Conservation (phyloP, 2,113 vertebrate genomes). For the Platycercus adscitus region DNA sequence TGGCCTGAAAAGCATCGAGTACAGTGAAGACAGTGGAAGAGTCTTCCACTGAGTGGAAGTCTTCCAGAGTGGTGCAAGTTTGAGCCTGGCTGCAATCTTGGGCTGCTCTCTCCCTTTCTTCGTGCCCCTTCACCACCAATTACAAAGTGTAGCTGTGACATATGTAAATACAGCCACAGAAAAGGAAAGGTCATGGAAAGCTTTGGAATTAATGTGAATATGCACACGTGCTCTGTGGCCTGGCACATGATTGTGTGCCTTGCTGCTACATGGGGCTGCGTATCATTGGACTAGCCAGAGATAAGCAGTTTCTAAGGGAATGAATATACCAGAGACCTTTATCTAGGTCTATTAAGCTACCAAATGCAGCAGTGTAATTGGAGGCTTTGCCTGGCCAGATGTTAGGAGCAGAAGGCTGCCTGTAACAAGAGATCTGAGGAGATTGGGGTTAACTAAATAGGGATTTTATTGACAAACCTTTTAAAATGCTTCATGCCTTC, state of each 20-base stretch:
- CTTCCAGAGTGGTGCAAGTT: accelerated
- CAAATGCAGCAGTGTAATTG: conserved; percentile 10
- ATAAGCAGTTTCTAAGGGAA: conserved; percentile 27
- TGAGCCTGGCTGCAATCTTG: accelerated
- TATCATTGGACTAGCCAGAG: neutral
- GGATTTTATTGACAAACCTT: conserved; percentile 56
- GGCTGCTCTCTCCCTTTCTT: neutral
- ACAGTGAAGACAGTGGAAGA: neutral
- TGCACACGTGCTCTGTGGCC: neutral
- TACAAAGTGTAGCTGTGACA: neutral
- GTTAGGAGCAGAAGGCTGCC: conserved; percentile 57
- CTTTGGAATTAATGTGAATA: neutral
- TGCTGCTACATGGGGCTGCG: accelerated
- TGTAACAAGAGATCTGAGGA: conserved; percentile 42
- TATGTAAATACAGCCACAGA: neutral
- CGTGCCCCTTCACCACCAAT: neutral
- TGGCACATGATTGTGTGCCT: neutral
- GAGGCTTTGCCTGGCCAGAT: conserved; percentile 59
- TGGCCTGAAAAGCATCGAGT: neutral
- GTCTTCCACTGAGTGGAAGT: too few species aligned
- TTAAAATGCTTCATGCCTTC: conserved; percentile 42
- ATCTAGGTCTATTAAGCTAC: conserved; percentile 29
- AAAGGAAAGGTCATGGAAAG: neutral
- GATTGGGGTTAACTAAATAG: conserved; percentile 58
- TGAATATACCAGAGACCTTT: neutral